A percentile compares a stretch with the other conserved stretches of the same genome.
Evolutionary conservation across 1,140 invertebrate genomes (phyloP).

Genomic region (Himalopsyche phryganea): DNA sequence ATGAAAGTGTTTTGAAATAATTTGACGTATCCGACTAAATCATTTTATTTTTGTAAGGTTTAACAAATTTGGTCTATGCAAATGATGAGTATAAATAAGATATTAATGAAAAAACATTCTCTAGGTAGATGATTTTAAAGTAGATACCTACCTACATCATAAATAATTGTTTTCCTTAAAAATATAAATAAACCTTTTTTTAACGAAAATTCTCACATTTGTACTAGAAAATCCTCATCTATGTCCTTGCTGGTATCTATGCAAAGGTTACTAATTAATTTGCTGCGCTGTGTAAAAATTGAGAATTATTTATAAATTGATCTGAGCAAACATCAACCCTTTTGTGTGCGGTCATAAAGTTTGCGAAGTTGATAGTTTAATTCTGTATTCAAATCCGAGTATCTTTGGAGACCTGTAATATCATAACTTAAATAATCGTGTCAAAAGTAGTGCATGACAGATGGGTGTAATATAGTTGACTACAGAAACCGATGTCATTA

Average conservation of each 20-base stretch:
- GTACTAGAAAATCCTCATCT: no score
- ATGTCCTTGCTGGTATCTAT: not conserved
- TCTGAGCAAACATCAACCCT: not conserved
- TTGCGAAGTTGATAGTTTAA: constrained; percentile 2
- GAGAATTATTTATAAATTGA: constrained; percentile 22
- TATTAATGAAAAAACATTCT: no score
- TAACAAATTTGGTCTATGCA: no score
- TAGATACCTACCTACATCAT: no score
- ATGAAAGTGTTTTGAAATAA: no score
- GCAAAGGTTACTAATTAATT: constrained; percentile 6
- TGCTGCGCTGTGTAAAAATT: constrained; percentile 15
- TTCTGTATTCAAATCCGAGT: not conserved
- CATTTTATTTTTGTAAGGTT: no score
- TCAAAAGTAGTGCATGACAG: constrained; percentile 17
- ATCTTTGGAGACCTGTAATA: not conserved
- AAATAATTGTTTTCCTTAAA: no score
- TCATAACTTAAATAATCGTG: constrained; percentile 1
- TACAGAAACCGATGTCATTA: not conserved
- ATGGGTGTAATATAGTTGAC: constrained; percentile 15
- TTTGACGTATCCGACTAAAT: no score
- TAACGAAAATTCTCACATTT: no score
- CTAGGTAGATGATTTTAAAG: no score
- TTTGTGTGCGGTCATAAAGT: not conserved
- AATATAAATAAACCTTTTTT: no score
- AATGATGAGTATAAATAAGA: no score